Evolutionary conservation across 1,140 invertebrate species (phyloP).

Genomic region (Aphis gossypii): DNA sequence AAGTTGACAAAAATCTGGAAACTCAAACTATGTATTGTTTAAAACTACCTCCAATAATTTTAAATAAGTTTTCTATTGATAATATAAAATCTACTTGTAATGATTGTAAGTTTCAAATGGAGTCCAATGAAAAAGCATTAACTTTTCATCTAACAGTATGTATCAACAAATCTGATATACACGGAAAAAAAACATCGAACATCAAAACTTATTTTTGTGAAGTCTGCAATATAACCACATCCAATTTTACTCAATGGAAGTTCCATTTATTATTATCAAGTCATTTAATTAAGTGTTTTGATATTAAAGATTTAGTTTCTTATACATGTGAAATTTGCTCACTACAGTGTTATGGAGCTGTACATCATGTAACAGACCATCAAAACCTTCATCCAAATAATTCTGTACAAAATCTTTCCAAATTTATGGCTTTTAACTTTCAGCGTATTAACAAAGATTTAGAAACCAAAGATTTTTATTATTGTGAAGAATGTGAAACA

Average conservation of each 20-base stretch:
- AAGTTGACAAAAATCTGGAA: neutral
- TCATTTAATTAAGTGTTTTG: slow-evolving; percentile 37
- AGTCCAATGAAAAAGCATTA: neutral
- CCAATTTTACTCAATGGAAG: slow-evolving; percentile 34
- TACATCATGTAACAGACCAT: slow-evolving; percentile 37
- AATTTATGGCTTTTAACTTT: slow-evolving; percentile 37
- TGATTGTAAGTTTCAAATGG: slow-evolving; percentile 13
- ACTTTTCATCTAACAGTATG: slow-evolving; percentile 28
- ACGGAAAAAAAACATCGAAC: neutral
- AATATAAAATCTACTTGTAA: slow-evolving; percentile 32
- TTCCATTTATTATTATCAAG: neutral
- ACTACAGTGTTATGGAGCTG: slow-evolving; percentile 38
- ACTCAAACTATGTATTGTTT: neutral
- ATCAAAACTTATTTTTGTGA: slow-evolving; percentile 23
- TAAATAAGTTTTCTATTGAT: slow-evolving; percentile 27
- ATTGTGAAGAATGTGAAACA: slow-evolving; percentile 49
- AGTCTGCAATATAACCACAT: neutral
- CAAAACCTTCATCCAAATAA: slow-evolving; percentile 48
- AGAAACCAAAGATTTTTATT: slow-evolving; percentile 38
- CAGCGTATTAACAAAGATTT: slow-evolving; percentile 34
- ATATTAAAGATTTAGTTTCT: slow-evolving; percentile 32
- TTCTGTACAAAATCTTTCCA: slow-evolving; percentile 8
- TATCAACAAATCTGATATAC: neutral
- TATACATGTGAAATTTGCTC: slow-evolving; percentile 43
- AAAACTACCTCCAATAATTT: slow-evolving; percentile 38